Evolutionary conservation across 2,113 vertebrate genomes (phyloP).

Genomic region (Cairina moschata): DNA sequence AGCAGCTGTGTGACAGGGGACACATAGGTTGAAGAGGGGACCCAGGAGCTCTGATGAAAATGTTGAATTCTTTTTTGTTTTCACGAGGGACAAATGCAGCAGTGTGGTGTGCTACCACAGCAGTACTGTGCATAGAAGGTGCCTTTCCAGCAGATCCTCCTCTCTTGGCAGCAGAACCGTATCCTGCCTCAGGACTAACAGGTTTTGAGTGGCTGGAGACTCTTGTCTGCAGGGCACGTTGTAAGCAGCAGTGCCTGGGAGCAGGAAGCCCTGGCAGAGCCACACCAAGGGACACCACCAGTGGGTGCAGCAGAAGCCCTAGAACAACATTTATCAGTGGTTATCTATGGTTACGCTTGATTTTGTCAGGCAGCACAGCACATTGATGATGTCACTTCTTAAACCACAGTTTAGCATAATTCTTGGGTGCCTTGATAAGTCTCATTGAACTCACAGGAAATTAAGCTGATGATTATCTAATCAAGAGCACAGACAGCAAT

Average conservation of each 20-base stretch:
- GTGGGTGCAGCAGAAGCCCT: not conserved
- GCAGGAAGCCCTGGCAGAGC: not conserved
- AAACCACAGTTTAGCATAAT: constrained; percentile 52
- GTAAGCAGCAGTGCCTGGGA: not conserved
- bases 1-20: not conserved
- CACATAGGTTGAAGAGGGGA: not conserved
- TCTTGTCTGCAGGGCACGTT: not conserved
- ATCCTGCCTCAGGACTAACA: not conserved
- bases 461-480: constrained; percentile 72
- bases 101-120: not conserved
- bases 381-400: constrained; percentile 37
- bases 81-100: not conserved
- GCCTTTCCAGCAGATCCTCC: not conserved
- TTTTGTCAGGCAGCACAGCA: not conserved
- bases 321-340: not conserved
- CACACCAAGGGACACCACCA: not conserved
- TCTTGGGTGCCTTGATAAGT: constrained; percentile 39
- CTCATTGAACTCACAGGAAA: constrained; percentile 67
- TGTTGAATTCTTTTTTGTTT: not conserved
- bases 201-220: not conserved
- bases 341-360: not conserved
- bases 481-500: constrained; percentile 64
- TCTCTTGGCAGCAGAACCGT: not conserved
- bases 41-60: not conserved
- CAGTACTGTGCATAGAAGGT: not conserved